phyloP scores from a whole-genome alignment of 1,140 invertebrate genomes.

The Drosophila truncata region DNA sequence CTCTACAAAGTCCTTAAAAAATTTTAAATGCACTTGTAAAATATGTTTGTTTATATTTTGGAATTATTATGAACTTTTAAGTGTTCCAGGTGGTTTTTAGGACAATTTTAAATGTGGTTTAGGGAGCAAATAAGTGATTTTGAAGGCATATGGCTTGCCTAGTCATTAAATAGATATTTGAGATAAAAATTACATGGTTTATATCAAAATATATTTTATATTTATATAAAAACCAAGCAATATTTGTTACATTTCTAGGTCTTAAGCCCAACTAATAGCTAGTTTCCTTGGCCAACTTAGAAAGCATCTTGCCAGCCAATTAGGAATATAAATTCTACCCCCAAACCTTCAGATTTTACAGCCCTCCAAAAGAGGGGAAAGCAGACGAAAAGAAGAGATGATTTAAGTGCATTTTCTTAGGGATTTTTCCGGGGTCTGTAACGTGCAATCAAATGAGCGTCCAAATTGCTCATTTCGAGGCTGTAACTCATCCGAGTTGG shows the following conservation, averaged over 20 bases:
- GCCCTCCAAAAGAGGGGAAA: background rate
- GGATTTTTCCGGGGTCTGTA: conserved; percentile 14
- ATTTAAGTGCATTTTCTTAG: conserved; percentile 32
- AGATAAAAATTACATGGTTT: background rate
- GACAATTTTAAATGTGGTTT: background rate
- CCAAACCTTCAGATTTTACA: conserved; percentile 15
- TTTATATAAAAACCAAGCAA: background rate
- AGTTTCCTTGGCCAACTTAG: conserved; percentile 16
- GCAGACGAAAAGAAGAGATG: background rate
- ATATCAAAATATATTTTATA: background rate
- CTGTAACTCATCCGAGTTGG: conserved; percentile 48
- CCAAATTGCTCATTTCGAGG: conserved; percentile 53
- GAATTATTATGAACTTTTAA: too few species aligned
- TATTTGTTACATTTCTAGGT: background rate
- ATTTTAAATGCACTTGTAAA: conserved; percentile 4
- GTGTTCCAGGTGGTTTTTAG: background rate
- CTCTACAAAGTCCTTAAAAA: conserved; percentile 12
- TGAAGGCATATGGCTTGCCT: background rate
- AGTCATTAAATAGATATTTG: background rate
- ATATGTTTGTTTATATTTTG: background rate
- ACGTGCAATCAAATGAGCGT: conserved; percentile 61
- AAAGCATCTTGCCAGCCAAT: conserved; percentile 21
- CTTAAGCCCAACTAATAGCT: background rate
- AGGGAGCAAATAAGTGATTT: too few species aligned
- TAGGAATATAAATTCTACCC: conserved; percentile 39